Conservation (phyloP, 2,888 invertebrate species). For the Helobdella robusta region DNA sequence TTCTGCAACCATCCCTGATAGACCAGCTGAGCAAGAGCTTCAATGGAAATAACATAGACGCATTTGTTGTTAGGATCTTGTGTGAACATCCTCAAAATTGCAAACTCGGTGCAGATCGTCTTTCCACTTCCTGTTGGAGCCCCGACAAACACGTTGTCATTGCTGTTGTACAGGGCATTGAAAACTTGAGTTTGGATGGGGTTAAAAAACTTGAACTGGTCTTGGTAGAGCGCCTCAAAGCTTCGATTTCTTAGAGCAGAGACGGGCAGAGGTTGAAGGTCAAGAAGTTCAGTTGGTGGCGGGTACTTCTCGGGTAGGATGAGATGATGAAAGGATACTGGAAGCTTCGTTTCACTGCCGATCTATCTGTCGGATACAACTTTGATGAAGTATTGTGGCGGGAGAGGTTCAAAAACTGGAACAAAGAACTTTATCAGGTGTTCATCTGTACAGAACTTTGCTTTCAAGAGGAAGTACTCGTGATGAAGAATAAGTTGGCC, state of each 20-base stretch:
- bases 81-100: constrained; percentile 66
- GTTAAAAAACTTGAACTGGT: constrained; percentile 85
- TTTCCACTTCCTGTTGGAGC: constrained; percentile 57
- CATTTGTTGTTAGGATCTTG: constrained; percentile 59
- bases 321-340: constrained; percentile 91
- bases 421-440: constrained; percentile 95
- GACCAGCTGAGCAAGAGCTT: constrained; percentile 67
- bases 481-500: constrained; percentile 72
- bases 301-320: constrained; percentile 95
- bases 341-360: constrained; percentile 82
- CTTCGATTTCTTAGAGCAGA: constrained; percentile 78
- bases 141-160: constrained; percentile 87
- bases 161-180: constrained; percentile 92
- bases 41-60: constrained; percentile 86
- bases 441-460: constrained; percentile 64
- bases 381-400: constrained; percentile 88
- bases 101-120: constrained; percentile 90
- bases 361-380: constrained; percentile 56
- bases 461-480: constrained; percentile 84
- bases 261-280: constrained; percentile 84
- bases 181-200: constrained; percentile 98
- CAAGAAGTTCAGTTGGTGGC: constrained; percentile 90
- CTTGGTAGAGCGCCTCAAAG: constrained; percentile 74
- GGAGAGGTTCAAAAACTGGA: constrained; percentile 93
- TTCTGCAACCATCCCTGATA: constrained; percentile 85